Evolutionary conservation across 2,888 invertebrate genomes (phyloP).

Genomic region (Auanema freiburgensis): DNA sequence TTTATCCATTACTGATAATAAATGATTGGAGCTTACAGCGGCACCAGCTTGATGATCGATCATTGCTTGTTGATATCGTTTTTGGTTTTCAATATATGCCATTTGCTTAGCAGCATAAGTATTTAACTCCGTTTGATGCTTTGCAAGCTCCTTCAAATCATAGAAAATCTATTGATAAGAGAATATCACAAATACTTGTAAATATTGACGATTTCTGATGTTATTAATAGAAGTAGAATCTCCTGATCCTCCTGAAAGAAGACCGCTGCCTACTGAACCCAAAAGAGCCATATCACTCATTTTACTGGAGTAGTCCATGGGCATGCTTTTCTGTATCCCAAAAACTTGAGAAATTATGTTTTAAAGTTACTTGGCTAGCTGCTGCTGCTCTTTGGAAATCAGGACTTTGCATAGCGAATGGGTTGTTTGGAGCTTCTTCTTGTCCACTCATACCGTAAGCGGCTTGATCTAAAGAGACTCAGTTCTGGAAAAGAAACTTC

Average conservation of each 20-base stretch:
- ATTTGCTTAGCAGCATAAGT: constrained; percentile 54
- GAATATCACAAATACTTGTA: constrained; percentile 25
- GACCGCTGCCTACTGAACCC: too few species aligned
- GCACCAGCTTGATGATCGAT: constrained; percentile 60
- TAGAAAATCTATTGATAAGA: neutral
- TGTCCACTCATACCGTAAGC: too few species aligned
- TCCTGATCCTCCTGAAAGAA: constrained; percentile 20
- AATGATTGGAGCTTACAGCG: constrained; percentile 28
- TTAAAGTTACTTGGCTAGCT: too few species aligned
- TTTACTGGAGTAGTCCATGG: too few species aligned
- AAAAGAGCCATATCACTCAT: too few species aligned
- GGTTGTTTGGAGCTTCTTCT: too few species aligned
- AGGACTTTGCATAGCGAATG: too few species aligned
- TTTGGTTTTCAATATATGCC: constrained; percentile 55
- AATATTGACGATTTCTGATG: constrained; percentile 50
- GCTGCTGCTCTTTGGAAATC: too few species aligned
- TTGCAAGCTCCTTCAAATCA: constrained; percentile 28
- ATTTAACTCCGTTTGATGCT: constrained; percentile 48
- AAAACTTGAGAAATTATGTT: too few species aligned
- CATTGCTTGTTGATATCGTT: constrained; percentile 58
- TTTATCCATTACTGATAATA: neutral
- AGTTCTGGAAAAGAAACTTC: constrained; percentile 11
- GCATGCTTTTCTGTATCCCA: too few species aligned
- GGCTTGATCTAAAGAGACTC: constrained; percentile 7
- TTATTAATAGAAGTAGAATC: constrained; percentile 47